Evolutionary conservation across 2,797 vertebrate species (phyloP).

Genomic region (Melanotaenia maccullochi): DNA sequence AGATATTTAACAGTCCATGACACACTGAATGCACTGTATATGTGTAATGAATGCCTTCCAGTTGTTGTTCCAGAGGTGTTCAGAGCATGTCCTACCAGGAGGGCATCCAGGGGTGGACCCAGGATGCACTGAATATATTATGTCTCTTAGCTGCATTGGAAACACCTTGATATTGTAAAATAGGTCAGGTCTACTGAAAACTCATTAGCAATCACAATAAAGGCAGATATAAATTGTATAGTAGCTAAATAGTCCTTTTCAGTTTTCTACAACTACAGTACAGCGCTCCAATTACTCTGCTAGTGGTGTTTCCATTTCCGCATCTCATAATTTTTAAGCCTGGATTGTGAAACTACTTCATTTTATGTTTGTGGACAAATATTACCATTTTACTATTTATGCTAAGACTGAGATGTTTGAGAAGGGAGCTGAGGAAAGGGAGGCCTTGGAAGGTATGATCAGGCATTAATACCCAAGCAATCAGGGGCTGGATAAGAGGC

Average conservation of each 20-base stretch:
- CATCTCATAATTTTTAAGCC: background rate
- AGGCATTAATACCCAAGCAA: background rate
- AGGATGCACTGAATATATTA: background rate
- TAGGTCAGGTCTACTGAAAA: background rate
- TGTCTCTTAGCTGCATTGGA: background rate
- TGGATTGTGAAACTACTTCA: background rate
- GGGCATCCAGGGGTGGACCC: background rate
- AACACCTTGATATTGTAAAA: background rate
- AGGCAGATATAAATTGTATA: background rate
- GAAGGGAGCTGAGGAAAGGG: background rate
- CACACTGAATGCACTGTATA: background rate
- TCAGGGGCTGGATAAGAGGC: background rate
- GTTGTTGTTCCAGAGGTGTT: background rate
- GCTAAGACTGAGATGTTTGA: background rate
- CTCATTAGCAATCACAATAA: background rate
- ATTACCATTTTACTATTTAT: background rate
- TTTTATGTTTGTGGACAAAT: background rate
- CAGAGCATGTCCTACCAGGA: background rate
- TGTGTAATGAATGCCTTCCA: background rate
- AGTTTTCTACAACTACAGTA: background rate
- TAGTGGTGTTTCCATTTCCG: background rate
- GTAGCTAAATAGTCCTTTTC: background rate
- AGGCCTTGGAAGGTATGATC: background rate
- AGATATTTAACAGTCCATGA: conserved; percentile 31
- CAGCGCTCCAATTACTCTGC: background rate